Percentiles rank a stretch among this genome's conserved stretches.
Conservation (phyloP, 2,797 vertebrate genomes). For the Coccyzus lansbergi region DNA sequence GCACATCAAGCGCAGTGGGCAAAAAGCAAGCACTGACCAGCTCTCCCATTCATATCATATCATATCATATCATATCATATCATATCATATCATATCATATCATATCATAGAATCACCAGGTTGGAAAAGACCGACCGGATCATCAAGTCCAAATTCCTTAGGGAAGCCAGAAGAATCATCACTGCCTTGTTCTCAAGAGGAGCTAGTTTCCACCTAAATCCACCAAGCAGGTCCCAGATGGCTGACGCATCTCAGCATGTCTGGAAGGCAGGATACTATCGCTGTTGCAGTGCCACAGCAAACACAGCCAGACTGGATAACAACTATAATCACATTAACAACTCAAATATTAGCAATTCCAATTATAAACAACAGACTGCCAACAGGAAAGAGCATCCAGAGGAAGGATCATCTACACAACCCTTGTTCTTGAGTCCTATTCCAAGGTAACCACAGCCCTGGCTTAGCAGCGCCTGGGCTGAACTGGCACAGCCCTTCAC, state of each 20-base stretch:
- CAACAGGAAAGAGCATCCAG: not conserved
- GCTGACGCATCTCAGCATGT: not conserved
- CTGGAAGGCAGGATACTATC: not conserved
- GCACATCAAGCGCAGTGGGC: rapidly evolving
- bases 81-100: too few species aligned
- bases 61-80: too few species aligned
- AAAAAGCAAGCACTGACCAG: not conserved
- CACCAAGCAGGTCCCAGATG: not conserved
- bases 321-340: not conserved
- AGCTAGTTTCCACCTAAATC: not conserved
- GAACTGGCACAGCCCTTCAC: not conserved
- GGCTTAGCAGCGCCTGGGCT: not conserved
- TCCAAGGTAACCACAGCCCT: not conserved
- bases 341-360: not conserved
- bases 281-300: not conserved
- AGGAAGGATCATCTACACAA: not conserved
- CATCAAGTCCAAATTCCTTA: too few species aligned
- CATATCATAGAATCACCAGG: too few species aligned
- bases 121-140: too few species aligned
- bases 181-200: not conserved
- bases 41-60: too few species aligned
- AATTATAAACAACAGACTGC: not conserved
- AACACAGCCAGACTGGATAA: not conserved
- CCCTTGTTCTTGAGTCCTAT: not conserved
- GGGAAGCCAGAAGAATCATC: not conserved